Percentiles rank a stretch among this genome's conserved stretches.
These are phyloP conservation scores for Lasioglossum vierecki DNA, from an alignment of 2,888 invertebrate genomes.

Conservation along the genomic window DNA sequence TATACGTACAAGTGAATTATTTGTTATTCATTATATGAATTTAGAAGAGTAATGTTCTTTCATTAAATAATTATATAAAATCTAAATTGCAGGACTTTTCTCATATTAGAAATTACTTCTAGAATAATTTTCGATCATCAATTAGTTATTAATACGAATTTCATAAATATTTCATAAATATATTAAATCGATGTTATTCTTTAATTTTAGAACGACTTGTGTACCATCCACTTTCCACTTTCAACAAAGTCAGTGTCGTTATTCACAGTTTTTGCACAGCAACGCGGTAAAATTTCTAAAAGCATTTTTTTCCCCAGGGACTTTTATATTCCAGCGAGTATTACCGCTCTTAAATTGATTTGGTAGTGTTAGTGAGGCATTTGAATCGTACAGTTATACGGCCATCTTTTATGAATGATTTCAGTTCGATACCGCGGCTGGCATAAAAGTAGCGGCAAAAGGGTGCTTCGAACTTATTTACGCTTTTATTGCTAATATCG, in stretches of 20 bases:
- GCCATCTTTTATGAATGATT: conserved; percentile 56
- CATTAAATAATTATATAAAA: neutral
- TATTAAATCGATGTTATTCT: neutral
- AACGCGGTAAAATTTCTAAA: neutral
- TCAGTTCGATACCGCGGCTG: conserved; percentile 44
- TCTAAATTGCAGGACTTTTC: neutral
- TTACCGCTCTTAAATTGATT: conserved; percentile 1
- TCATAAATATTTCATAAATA: neutral
- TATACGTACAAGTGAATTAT: neutral
- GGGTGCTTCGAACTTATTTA: conserved; percentile 53
- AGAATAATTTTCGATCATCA: neutral
- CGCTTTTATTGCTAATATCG: conserved; percentile 69
- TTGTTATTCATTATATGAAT: no score
- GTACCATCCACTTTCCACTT: neutral
- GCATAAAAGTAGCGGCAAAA: conserved; percentile 48
- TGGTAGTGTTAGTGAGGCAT: conserved; percentile 12
- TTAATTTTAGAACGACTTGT: neutral
- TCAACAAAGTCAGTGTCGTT: neutral
- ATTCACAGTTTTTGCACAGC: neutral
- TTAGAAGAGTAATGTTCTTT: neutral
- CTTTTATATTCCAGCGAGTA: neutral
- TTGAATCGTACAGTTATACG: conserved; percentile 30
- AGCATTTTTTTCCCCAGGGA: neutral
- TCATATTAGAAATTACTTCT: neutral
- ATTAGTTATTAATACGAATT: neutral